Conservation (phyloP, 2,113 vertebrate genomes). For the Eolophus roseicapilla region DNA sequence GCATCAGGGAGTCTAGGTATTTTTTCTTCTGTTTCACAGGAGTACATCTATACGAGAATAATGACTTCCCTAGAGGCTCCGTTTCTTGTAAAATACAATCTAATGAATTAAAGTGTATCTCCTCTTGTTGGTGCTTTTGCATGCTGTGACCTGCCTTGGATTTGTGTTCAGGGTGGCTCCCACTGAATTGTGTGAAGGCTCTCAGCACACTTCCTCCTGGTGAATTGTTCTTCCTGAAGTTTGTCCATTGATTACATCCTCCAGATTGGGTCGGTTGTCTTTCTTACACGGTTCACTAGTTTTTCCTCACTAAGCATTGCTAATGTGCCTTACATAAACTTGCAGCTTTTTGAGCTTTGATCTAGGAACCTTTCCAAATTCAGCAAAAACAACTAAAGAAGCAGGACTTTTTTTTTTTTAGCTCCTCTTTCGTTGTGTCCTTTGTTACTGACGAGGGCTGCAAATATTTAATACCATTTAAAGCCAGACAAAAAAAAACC, state of each 20-base stretch:
- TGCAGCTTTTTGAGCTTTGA: constrained; percentile 27
- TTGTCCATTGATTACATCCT: neutral
- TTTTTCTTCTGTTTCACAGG: constrained; percentile 60
- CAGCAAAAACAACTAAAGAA: constrained; percentile 12
- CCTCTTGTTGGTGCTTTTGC: neutral
- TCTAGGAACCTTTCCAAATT: constrained; percentile 42
- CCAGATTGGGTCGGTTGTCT: neutral
- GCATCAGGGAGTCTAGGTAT: constrained; percentile 66
- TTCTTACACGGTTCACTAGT: neutral
- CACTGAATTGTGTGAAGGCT: constrained; percentile 19
- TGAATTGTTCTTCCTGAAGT: constrained; percentile 20
- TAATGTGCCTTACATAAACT: constrained; percentile 16
- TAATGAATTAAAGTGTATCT: constrained; percentile 57
- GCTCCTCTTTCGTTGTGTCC: neutral
- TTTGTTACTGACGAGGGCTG: constrained; percentile 31
- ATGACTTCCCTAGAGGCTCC: constrained; percentile 47
- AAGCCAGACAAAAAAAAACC: neutral
- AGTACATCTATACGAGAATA: constrained; percentile 60
- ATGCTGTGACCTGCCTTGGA: neutral
- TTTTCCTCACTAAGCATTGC: constrained; percentile 2
- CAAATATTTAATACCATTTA: constrained; percentile 36
- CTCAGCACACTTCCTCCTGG: neutral
- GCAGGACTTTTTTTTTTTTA: rapidly evolving
- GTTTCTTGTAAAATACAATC: constrained; percentile 8
- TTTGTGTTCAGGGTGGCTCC: neutral